A percentile compares a stretch with the other conserved stretches of the same genome.
Evolutionary conservation across 2,888 invertebrate genomes (phyloP).

Genomic region (Agonopterix subpropinquella): DNA sequence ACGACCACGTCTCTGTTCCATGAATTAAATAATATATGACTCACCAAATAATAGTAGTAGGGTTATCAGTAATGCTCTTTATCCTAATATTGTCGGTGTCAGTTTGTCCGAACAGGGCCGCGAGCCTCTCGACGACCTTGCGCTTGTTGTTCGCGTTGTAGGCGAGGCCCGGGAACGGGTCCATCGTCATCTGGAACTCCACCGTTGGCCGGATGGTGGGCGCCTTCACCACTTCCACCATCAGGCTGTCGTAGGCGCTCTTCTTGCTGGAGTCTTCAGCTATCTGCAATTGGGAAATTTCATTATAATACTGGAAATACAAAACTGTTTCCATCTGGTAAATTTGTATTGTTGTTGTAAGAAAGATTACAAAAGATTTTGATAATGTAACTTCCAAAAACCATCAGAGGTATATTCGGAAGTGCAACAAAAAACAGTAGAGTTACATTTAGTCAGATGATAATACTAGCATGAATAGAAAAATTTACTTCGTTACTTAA

Average conservation of each 20-base stretch:
- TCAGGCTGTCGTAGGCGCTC: slow-evolving; percentile 86
- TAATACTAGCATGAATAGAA: too few species aligned
- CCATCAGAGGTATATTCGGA: too few species aligned
- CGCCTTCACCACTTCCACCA: slow-evolving; percentile 82
- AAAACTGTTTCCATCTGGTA: not conserved
- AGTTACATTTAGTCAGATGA: too few species aligned
- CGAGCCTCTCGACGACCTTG: slow-evolving; percentile 87
- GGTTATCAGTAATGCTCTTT: slow-evolving; percentile 79
- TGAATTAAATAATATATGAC: slow-evolving; percentile 16
- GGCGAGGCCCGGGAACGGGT: slow-evolving; percentile 80
- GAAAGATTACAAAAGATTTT: too few species aligned
- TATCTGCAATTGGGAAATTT: slow-evolving; percentile 48
- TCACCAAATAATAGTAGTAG: slow-evolving; percentile 83
- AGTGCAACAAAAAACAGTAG: too few species aligned
- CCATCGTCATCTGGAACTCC: slow-evolving; percentile 88
- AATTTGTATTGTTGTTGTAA: too few species aligned
- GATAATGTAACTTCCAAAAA: too few species aligned
- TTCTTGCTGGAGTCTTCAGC: slow-evolving; percentile 85
- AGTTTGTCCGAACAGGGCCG: slow-evolving; percentile 84
- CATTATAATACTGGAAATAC: too few species aligned
- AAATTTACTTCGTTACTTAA: too few species aligned
- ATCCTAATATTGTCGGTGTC: slow-evolving; percentile 84
- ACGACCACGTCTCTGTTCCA: too few species aligned
- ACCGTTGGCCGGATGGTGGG: slow-evolving; percentile 80
- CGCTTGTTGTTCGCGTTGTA: slow-evolving; percentile 84